These are phyloP conservation scores for Tenebrio molitor DNA, from an alignment of 1,140 invertebrate genomes.

Conservation along the genomic window DNA sequence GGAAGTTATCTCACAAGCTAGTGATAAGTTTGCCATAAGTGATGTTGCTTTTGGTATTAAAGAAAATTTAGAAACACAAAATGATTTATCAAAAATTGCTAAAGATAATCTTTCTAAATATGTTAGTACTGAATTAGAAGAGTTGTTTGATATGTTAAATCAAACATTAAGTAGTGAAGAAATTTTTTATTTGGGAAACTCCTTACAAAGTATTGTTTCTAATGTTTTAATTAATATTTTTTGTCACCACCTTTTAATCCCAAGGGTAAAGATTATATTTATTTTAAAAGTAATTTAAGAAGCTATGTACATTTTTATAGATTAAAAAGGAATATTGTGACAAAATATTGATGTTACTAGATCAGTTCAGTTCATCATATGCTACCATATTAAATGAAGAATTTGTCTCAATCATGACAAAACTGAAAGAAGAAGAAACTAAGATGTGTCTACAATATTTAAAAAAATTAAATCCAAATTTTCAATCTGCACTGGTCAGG, in stretches of 20 bases:
- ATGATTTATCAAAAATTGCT: background rate
- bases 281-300: too few relatives aligned
- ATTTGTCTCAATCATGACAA: background rate
- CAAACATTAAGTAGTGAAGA: slow-evolving; percentile 4
- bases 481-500: slow-evolving; percentile 3
- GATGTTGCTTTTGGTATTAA: slow-evolving; percentile 8
- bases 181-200: slow-evolving; percentile 2
- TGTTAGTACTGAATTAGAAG: background rate
- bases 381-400: background rate
- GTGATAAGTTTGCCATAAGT: background rate
- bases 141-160: background rate
- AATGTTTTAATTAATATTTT: background rate
- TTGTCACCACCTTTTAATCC: slow-evolving; percentile 12
- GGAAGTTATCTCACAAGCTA: background rate
- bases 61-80: slow-evolving; percentile 2
- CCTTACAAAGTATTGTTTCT: background rate
- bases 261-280: background rate
- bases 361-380: background rate
- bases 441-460: background rate
- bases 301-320: too few relatives aligned
- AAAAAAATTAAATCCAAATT: slow-evolving; percentile 6
- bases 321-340: slow-evolving; percentile 8
- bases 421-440: background rate
- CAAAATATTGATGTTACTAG: background rate
- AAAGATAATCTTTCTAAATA: background rate